phyloP scores from a whole-genome alignment of 2,888 invertebrate genomes.

The Eurytoma californica region DNA sequence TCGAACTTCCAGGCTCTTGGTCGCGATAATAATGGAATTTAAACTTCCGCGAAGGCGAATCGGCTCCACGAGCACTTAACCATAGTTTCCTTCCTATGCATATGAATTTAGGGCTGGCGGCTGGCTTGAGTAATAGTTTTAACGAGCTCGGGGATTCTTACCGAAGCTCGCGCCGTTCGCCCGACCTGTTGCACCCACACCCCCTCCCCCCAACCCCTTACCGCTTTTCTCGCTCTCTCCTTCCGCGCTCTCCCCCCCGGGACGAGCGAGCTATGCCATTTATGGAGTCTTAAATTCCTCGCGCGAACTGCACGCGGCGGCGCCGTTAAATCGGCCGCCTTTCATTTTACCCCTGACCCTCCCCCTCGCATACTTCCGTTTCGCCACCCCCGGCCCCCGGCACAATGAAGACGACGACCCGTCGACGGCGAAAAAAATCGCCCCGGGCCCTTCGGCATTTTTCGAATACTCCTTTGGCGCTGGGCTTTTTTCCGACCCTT shows the following conservation, averaged over 20 bases:
- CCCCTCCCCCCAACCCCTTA: background rate
- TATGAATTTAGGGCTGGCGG: slow-evolving; percentile 62
- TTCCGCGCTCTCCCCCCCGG: background rate
- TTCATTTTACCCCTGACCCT: slow-evolving; percentile 33
- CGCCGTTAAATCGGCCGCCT: slow-evolving; percentile 60
- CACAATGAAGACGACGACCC: slow-evolving; percentile 48
- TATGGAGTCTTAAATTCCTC: slow-evolving; percentile 68
- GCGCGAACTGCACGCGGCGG: slow-evolving; percentile 54
- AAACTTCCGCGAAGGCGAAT: slow-evolving; percentile 60
- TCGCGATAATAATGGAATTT: slow-evolving; percentile 64
- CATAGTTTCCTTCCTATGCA: slow-evolving; percentile 58
- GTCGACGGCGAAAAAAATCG: slow-evolving; percentile 14
- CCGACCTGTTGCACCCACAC: slow-evolving; percentile 65
- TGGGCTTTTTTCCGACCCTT: background rate
- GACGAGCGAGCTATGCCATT: slow-evolving; percentile 64
- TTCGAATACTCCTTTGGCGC: slow-evolving; percentile 28
- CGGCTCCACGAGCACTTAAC: slow-evolving; percentile 58
- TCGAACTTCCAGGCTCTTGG: too few relatives aligned
- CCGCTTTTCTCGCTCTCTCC: background rate
- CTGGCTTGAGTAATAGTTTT: slow-evolving; percentile 66
- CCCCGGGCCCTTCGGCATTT: slow-evolving; percentile 34
- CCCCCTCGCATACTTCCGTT: slow-evolving; percentile 25
- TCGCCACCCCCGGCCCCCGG: slow-evolving; percentile 5
- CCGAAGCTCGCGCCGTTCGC: slow-evolving; percentile 39
- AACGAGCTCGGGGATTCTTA: slow-evolving; percentile 69